These are phyloP conservation scores for Thalassophryne amazonica DNA, from an alignment of 2,797 vertebrate genomes.

Conservation along the genomic window DNA sequence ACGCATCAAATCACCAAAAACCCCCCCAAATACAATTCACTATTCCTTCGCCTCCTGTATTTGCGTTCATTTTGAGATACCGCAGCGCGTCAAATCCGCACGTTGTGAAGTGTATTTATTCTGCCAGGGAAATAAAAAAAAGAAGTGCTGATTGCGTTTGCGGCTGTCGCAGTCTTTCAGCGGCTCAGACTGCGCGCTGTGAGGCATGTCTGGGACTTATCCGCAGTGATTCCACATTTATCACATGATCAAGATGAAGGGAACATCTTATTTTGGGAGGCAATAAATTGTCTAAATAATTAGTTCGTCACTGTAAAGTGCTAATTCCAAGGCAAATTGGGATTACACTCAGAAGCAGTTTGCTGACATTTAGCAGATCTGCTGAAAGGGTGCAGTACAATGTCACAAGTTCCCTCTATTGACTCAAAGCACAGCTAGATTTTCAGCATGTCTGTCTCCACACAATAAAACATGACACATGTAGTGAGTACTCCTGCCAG, in stretches of 20 bases:
- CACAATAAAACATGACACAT: constrained; percentile 70
- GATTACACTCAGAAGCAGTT: constrained; percentile 82
- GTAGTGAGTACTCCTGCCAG: constrained; percentile 62
- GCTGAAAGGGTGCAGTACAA: constrained; percentile 71
- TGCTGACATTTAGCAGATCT: constrained; percentile 85
- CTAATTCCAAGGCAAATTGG: constrained; percentile 84
- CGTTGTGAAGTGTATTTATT: neutral
- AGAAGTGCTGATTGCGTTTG: no score
- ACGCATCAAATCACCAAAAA: constrained; percentile 3
- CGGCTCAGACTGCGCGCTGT: constrained; percentile 60
- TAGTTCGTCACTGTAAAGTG: constrained; percentile 72
- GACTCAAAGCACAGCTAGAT: constrained; percentile 77
- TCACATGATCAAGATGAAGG: constrained; percentile 64
- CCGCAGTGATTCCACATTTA: constrained; percentile 52
- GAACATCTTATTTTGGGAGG: constrained; percentile 72
- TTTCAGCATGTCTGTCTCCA: constrained; percentile 68
- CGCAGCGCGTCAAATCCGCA: constrained; percentile 2
- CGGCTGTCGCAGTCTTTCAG: constrained; percentile 59
- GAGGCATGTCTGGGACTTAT: constrained; percentile 71
- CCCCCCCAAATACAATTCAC: neutral
- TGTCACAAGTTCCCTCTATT: constrained; percentile 76
- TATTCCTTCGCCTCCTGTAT: neutral
- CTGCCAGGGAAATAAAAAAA: no score
- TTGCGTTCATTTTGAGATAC: neutral
- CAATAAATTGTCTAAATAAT: constrained; percentile 82